Conservation (phyloP, 2,797 vertebrate species). For the Toxotes lorentzi region DNA sequence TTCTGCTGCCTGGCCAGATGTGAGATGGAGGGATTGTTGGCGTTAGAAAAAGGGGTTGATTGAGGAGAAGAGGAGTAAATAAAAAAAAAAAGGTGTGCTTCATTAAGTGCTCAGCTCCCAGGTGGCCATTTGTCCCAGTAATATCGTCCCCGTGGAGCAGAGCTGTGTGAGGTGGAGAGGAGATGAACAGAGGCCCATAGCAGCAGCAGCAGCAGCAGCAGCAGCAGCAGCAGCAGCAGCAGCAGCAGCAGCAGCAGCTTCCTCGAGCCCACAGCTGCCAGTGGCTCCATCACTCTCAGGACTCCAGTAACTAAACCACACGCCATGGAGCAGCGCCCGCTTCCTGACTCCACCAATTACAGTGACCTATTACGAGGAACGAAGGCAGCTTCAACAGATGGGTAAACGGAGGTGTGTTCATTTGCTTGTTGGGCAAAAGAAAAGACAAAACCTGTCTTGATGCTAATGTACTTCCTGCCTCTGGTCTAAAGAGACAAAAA, state of each 20-base stretch:
- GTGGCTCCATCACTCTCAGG: conserved; percentile 83
- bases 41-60: conserved; percentile 40
- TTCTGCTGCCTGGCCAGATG: conserved; percentile 68
- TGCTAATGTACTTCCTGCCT: conserved; percentile 18
- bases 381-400: conserved; percentile 81
- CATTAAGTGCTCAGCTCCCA: conserved; percentile 69
- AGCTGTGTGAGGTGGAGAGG: conserved; percentile 44
- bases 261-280: conserved; percentile 74
- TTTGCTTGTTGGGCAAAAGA: conserved; percentile 36
- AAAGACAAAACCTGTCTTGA: conserved; percentile 32
- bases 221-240: conserved; percentile 5
- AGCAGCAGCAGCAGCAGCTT: conserved; percentile 26
- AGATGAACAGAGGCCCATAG: conserved; percentile 55
- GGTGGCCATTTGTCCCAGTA: conserved; percentile 73
- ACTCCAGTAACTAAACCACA: conserved; percentile 63
- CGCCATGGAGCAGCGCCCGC: conserved; percentile 51
- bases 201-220: too few relatives aligned
- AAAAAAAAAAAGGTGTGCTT: conserved; percentile 61
- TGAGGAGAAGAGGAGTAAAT: conserved; percentile 26
- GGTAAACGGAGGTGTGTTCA: conserved; percentile 83
- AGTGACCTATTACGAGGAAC: conserved; percentile 86
- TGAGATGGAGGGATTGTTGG: conserved; percentile 50
- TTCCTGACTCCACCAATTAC: conserved; percentile 86
- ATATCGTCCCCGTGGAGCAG: conserved; percentile 68
- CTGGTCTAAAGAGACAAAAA: not conserved